Conservation (phyloP, 2,888 invertebrate genomes). For the Fabriciana adippe region DNA sequence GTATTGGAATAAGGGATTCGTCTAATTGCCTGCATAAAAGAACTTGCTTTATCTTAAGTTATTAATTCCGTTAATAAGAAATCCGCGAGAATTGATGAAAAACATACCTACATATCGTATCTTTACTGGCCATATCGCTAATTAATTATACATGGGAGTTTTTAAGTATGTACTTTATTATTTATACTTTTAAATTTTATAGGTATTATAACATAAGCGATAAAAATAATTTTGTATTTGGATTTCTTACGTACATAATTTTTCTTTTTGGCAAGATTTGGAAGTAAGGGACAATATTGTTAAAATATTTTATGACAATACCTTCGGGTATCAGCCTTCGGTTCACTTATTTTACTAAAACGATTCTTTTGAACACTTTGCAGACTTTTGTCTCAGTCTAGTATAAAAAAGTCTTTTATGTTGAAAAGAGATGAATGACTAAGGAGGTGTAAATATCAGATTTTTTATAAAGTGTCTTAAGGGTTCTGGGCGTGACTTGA, state of each 20-base stretch:
- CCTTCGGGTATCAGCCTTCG: too few relatives aligned
- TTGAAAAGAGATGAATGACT: slow-evolving; percentile 3
- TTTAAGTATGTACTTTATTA: too few relatives aligned
- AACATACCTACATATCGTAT: too few relatives aligned
- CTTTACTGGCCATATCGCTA: too few relatives aligned
- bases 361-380: background rate
- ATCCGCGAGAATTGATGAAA: too few relatives aligned
- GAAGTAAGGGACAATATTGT: background rate
- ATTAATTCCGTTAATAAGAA: too few relatives aligned
- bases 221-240: background rate
- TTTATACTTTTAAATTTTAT: too few relatives aligned
- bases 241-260: background rate
- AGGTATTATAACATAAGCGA: too few relatives aligned
- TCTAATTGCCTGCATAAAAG: too few relatives aligned
- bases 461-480: slow-evolving; percentile 25
- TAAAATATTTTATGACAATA: background rate
- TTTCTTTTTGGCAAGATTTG: background rate
- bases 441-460: slow-evolving; percentile 13
- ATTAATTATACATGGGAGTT: too few relatives aligned
- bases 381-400: slow-evolving; percentile 7
- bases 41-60: too few relatives aligned
- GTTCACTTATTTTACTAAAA: background rate
- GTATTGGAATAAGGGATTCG: too few relatives aligned
- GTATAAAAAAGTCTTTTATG: background rate
- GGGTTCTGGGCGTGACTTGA: slow-evolving; percentile 35